phyloP scores from a whole-genome alignment of 2,888 invertebrate genomes.

The Alloscopus bannaensis region DNA sequence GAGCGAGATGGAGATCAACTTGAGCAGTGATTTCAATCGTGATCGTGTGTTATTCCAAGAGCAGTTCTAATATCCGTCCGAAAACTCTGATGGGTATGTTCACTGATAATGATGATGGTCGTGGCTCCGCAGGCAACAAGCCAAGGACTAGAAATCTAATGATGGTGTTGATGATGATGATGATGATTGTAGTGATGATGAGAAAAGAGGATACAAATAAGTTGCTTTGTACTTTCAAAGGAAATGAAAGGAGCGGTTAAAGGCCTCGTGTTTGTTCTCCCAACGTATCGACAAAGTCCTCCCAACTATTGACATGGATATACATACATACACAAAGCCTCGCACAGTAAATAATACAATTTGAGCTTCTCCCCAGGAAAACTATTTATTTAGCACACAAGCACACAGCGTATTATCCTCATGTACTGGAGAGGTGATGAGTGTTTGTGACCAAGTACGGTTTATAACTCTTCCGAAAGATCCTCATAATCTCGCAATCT shows the following conservation, averaged over 20 bases:
- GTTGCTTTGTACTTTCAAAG: conserved; percentile 61
- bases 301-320: background rate
- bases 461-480: too few relatives aligned
- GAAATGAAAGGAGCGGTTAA: conserved; percentile 60
- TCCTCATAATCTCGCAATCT: too few relatives aligned
- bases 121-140: conserved; percentile 59
- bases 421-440: too few relatives aligned
- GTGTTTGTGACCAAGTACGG: too few relatives aligned
- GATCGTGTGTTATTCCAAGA: conserved; percentile 53
- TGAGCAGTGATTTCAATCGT: conserved; percentile 59
- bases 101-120: conserved; percentile 51
- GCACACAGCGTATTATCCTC: too few relatives aligned
- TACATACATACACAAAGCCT: too few relatives aligned
- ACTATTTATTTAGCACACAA: too few relatives aligned
- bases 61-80: conserved; percentile 62
- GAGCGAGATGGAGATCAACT: conserved; percentile 57
- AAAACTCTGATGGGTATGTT: conserved; percentile 51
- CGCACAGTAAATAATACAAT: too few relatives aligned
- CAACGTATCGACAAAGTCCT: background rate
- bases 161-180: conserved; percentile 54
- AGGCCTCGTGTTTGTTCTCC: conserved; percentile 43
- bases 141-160: conserved; percentile 52
- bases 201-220: conserved; percentile 63
- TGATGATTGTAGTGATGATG: conserved; percentile 55
- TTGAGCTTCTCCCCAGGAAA: too few relatives aligned